phyloP scores from a whole-genome alignment of 53 echinoderm and acorn worm species.

The Zoroaster sp. region DNA sequence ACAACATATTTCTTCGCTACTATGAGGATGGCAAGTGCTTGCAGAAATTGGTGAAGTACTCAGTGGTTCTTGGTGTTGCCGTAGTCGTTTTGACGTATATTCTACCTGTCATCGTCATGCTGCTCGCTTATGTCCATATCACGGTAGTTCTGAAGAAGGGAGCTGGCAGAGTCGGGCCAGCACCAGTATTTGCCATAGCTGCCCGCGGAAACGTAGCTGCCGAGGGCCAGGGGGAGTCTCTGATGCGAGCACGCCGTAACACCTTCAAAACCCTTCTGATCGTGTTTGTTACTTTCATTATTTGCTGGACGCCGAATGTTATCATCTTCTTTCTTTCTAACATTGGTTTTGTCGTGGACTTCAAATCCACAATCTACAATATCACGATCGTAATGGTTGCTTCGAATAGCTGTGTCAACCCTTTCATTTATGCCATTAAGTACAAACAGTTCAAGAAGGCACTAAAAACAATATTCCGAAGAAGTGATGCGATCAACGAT shows the following conservation, averaged over 20 bases:
- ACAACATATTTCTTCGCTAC: background rate
- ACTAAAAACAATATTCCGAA: background rate
- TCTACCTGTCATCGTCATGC: background rate
- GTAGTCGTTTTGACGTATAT: background rate
- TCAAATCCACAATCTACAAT: background rate
- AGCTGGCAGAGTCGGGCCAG: background rate
- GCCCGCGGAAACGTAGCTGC: background rate
- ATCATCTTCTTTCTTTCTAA: background rate
- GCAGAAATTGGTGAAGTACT: background rate
- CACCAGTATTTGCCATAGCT: background rate
- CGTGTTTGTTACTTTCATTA: background rate
- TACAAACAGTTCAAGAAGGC: constrained; percentile 38
- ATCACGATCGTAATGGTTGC: background rate
- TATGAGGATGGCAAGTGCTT: background rate
- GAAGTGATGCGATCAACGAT: background rate
- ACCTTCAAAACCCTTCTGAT: background rate
- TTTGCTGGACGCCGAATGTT: background rate
- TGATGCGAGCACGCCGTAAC: constrained; percentile 36
- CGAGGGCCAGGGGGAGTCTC: constrained; percentile 1
- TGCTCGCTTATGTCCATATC: constrained; percentile 2
- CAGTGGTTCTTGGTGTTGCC: background rate
- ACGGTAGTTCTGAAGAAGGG: background rate
- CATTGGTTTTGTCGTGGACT: background rate
- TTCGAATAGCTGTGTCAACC: constrained; percentile 9
- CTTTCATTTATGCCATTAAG: constrained; percentile 28